These are phyloP conservation scores for Eupithecia vulgata DNA, from an alignment of 2,888 invertebrate species.

Conservation along the genomic window DNA sequence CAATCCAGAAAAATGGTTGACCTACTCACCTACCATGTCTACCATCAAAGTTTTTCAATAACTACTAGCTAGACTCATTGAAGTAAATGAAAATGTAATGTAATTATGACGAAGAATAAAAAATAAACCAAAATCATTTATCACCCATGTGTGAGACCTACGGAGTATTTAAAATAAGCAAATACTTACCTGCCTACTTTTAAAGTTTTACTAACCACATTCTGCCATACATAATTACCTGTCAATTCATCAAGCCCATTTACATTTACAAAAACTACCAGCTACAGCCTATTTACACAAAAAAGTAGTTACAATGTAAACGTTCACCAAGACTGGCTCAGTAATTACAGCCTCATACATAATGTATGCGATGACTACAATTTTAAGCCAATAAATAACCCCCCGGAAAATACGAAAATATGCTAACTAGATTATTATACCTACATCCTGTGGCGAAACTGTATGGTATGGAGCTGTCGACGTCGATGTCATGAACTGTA, in stretches of 20 bases:
- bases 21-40: background rate
- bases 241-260: background rate
- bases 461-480: background rate
- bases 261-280: conserved; percentile 2
- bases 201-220: background rate
- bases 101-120: background rate
- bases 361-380: conserved; percentile 80
- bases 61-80: background rate
- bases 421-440: conserved; percentile 77
- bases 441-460: background rate
- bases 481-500: background rate
- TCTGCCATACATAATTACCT: background rate
- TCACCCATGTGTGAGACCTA: background rate
- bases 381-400: conserved; percentile 82
- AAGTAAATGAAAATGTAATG: background rate
- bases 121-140: background rate
- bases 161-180: background rate
- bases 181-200: background rate
- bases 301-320: conserved; percentile 47
- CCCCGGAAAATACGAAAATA: conserved; percentile 75
- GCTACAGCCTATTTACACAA: background rate
- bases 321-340: conserved; percentile 43
- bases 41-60: background rate
- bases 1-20: too few relatives aligned
- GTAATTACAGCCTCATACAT: conserved; percentile 78